Base-by-base conservation (phyloP, 2,797 vertebrate species). In the Lagodon rhomboides region DNA sequence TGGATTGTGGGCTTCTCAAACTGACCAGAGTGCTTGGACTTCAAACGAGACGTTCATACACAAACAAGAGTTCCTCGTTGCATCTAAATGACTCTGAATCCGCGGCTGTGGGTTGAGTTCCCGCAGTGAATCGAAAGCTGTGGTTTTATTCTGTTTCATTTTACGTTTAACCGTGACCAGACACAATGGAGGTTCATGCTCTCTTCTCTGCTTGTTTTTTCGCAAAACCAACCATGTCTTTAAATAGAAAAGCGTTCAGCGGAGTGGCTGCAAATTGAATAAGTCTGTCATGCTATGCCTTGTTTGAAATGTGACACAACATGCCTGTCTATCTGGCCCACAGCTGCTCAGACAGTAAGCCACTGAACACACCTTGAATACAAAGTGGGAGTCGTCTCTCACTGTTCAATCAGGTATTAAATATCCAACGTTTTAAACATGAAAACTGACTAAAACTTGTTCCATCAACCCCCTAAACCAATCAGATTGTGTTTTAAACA, bases 1-100 rank as follows among this genome's bases (percentile, higher is more conserved):
- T 47, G 65, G 64, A 41, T 53, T 80, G 66, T 79, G 59, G 62
- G 60, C 25, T 73, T 62, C 73, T 75, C 49, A 63, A 79, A 65
- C 55, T 1, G 1, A 53, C 20, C 66, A 16, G 23, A 62, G 38
- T 44, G 50, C 58, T 60, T 9, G 12, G n/a, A 70, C 53, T 75
- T 61, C 38, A 69, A 67, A 58, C 17, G 3, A 63, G 84, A 46
- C 63, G 68, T 75, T 69, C 43, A 69, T 15, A 27, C 75, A 41
- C 25, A 68, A 51, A 70, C 66, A 75, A 41, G 2, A 44, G n/a
- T 51, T 60, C 34, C 3, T 43, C 62, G 34, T 54, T 73, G 68
- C 38, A 47, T 75, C 70, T 55, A 65, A 82, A 83, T 65, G 41
- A 44, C 43, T 60, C 59, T 66, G 72, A 38, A 15, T 46, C n/a